These are phyloP conservation scores for Daphoenositta chrysoptera DNA, from an alignment of 2,113 vertebrate species.

Conservation along the genomic window DNA sequence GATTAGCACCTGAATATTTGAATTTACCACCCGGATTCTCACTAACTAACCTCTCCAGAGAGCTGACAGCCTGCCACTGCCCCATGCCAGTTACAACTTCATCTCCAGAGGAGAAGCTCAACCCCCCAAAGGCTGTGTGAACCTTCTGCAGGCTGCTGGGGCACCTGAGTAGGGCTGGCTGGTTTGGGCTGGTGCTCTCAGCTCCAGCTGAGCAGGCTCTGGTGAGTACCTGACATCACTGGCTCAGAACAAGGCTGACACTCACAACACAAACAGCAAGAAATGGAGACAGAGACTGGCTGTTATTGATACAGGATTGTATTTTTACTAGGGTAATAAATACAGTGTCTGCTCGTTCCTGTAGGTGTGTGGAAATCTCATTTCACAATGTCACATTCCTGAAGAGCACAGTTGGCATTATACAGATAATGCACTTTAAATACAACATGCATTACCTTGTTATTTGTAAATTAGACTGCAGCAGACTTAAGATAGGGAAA, in stretches of 20 bases:
- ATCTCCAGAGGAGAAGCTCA: not conserved
- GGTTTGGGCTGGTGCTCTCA: not conserved
- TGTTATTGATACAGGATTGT: conserved; percentile 40
- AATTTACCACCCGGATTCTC: not conserved
- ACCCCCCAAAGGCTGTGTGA: not conserved
- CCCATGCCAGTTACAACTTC: not conserved
- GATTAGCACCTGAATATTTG: not conserved
- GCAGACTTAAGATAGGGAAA: not conserved
- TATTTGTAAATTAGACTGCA: not conserved
- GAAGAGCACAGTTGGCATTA: not conserved
- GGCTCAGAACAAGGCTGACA: conserved; percentile 21
- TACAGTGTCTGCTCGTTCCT: conserved; percentile 33
- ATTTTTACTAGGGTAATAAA: conserved; percentile 55
- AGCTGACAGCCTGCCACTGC: not conserved
- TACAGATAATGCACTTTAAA: not conserved
- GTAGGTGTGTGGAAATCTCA: conserved; percentile 44
- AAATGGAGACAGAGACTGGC: not conserved
- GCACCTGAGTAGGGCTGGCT: not conserved
- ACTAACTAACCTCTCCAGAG: not conserved
- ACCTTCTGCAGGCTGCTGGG: not conserved
- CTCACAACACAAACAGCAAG: conserved; percentile 43
- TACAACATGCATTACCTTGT: not conserved
- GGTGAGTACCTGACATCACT: not conserved
- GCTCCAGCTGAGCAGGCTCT: conserved; percentile 4
- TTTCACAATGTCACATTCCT: conserved; percentile 48